Percentiles rank a stretch among this genome's conserved stretches.
These are phyloP conservation scores for Eriocheir sinensis DNA, from an alignment of 1,140 invertebrate genomes.

Conservation along the genomic window DNA sequence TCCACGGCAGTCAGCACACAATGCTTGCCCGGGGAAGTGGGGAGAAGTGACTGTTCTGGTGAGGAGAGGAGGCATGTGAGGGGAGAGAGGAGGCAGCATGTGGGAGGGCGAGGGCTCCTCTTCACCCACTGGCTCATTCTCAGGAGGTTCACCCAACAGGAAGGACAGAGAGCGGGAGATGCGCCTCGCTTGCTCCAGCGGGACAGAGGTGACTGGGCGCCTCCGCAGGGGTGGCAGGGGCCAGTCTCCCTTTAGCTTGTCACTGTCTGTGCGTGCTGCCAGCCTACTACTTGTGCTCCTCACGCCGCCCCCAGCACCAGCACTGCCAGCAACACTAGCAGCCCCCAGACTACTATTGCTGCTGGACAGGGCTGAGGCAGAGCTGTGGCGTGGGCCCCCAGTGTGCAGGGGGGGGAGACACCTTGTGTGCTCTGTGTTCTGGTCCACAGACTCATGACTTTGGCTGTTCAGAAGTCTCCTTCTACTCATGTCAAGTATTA, in stretches of 20 bases:
- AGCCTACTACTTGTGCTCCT: slow-evolving; percentile 29
- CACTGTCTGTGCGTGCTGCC: slow-evolving; percentile 7
- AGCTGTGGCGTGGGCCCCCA: slow-evolving; percentile 31
- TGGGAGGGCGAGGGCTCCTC: slow-evolving; percentile 50
- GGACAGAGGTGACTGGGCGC: slow-evolving; percentile 50
- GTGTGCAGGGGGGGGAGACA: slow-evolving; percentile 28
- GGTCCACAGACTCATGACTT: slow-evolving; percentile 60
- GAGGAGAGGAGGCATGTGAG: slow-evolving; percentile 76
- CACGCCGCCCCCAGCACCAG: neutral
- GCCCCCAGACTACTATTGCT: slow-evolving; percentile 52
- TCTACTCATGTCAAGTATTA: slow-evolving; percentile 44
- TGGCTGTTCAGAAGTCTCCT: slow-evolving; percentile 47
- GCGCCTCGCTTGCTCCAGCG: slow-evolving; percentile 76
- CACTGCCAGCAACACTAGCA: neutral
- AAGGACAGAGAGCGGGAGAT: slow-evolving; percentile 80
- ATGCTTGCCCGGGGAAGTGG: slow-evolving; percentile 78
- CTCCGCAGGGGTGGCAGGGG: slow-evolving; percentile 51
- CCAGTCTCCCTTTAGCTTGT: slow-evolving; percentile 63
- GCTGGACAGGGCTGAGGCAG: slow-evolving; percentile 55
- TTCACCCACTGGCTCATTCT: slow-evolving; percentile 76
- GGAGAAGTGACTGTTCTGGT: slow-evolving; percentile 78
- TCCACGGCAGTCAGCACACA: slow-evolving; percentile 32
- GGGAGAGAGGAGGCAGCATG: slow-evolving; percentile 67
- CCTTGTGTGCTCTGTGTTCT: slow-evolving; percentile 12
- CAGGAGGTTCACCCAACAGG: slow-evolving; percentile 81